A percentile compares a stretch with the other conserved stretches of the same genome.
These are phyloP conservation scores for Acleris literana DNA, from an alignment of 2,888 invertebrate species.

Conservation along the genomic window DNA sequence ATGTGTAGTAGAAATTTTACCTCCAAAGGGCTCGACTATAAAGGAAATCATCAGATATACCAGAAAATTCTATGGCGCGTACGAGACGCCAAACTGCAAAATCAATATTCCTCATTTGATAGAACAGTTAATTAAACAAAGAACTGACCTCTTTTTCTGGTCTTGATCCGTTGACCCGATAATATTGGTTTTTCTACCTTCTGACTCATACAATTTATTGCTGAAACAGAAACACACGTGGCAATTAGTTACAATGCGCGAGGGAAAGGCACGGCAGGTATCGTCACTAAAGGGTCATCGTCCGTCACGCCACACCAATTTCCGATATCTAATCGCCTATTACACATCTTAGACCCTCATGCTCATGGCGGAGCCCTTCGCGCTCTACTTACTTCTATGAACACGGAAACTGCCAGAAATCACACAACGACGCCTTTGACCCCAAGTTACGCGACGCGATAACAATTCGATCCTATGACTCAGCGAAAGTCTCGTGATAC, in stretches of 20 bases:
- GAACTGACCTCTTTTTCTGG: constrained; percentile 98
- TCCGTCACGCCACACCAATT: constrained; percentile 57
- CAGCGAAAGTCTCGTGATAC: constrained; percentile 50
- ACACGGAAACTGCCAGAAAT: constrained; percentile 48
- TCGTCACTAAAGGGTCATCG: constrained; percentile 70
- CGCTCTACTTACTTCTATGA: constrained; percentile 56
- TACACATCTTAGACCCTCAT: constrained; percentile 12
- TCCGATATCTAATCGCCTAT: constrained; percentile 29
- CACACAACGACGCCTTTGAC: constrained; percentile 46
- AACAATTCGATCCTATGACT: constrained; percentile 51
- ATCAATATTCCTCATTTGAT: constrained; percentile 34
- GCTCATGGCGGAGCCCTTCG: constrained; percentile 55
- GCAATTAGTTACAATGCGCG: constrained; percentile 61
- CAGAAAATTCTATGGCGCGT: neutral
- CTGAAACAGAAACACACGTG: constrained; percentile 85
- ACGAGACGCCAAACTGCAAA: constrained; percentile 1
- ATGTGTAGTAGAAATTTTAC: no score
- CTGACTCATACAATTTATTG: constrained; percentile 99
- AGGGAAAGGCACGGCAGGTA: constrained; percentile 49
- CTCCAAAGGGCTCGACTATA: neutral
- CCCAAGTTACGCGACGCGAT: constrained; percentile 36
- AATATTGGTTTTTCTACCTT: constrained; percentile 99
- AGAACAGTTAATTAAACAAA: constrained; percentile 40
- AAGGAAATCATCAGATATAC: neutral
- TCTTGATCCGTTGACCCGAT: constrained; percentile 99